Percentiles rank a stretch among this genome's conserved stretches.
These are phyloP conservation scores for Sphecodes monilicornis DNA, from an alignment of 2,888 invertebrate species.

Conservation along the genomic window DNA sequence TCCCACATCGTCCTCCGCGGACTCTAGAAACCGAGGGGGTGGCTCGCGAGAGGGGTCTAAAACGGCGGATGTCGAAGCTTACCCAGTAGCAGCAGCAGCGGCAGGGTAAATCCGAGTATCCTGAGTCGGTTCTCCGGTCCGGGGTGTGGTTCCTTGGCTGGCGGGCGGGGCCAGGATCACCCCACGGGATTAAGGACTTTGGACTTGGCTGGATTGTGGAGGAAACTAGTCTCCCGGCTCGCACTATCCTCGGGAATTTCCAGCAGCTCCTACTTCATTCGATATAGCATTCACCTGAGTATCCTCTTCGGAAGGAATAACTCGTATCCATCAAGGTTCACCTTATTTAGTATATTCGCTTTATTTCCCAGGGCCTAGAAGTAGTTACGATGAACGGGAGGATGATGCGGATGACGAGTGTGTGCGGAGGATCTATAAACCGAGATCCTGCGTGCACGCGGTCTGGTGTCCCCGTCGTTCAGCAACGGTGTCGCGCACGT, in stretches of 20 bases:
- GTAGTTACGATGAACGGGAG: neutral
- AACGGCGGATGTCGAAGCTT: slow-evolving; percentile 60
- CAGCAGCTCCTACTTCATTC: neutral
- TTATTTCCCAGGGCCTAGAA: neutral
- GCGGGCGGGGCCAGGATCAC: slow-evolving; percentile 75
- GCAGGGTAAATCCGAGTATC: slow-evolving; percentile 67
- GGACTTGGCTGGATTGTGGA: slow-evolving; percentile 74
- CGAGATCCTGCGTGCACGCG: slow-evolving; percentile 4
- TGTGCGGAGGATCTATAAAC: neutral
- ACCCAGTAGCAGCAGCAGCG: slow-evolving; percentile 54
- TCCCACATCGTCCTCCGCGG: neutral
- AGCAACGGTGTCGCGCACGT: slow-evolving; percentile 18
- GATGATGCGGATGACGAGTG: neutral
- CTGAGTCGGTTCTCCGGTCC: slow-evolving; percentile 61
- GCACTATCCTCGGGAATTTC: neutral
- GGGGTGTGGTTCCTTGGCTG: slow-evolving; percentile 79
- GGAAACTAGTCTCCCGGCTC: slow-evolving; percentile 9
- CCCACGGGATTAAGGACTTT: slow-evolving; percentile 77
- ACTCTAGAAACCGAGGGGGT: neutral
- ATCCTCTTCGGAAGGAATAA: neutral
- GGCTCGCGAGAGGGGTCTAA: neutral
- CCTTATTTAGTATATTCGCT: neutral
- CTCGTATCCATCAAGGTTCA: neutral
- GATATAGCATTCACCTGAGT: neutral
- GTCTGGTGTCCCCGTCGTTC: neutral